Evolutionary conservation across 2,888 invertebrate genomes (phyloP), one percentile per base, ranked within the genome.

Genomic region (Miltochrista miniata): DNA sequence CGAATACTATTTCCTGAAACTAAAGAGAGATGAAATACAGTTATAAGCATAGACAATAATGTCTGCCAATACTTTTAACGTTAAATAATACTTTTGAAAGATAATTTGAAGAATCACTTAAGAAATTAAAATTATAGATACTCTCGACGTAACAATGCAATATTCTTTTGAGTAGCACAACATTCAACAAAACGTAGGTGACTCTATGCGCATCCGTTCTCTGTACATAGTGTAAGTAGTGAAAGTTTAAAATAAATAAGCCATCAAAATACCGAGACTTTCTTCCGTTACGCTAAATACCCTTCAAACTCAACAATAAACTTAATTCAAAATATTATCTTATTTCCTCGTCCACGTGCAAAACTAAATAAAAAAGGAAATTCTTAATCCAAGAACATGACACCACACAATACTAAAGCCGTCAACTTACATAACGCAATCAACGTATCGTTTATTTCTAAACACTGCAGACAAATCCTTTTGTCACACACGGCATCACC

Each of bases 361-460:
- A 75, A 76, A 74, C 69, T 66, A 72, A 73, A 73, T 64, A 66
- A 64, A 68, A 24, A 72, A 68, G 53, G 56, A 64, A 64, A 72
- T 64, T 68, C 66, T 56, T 69, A 68, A 69, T 66, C 70, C 61
- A 48, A 55, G 51, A 62, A 69, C 71, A 71, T 82, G 85, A 83
- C 81, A 77, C 76, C 48, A 76, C 77, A 76, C 65, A 79, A 83
- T 78, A 75, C 73, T 77, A 74, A 79, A 83, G 72, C 77, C 79
- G 76, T 77, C 81, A 76, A 76, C 83, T 85, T 81, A 83, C 81
- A 85, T 81, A 85, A 87, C 82, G 81, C 85, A 88, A 88, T 89
- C 88, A 88, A 80, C 80, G 74, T 79, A 80, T 87, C 81, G 84
- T 87, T 85, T 85, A 87, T 85, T 87, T 85, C 83, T 88, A 84